Evolutionary conservation across 2,888 invertebrate species (phyloP), one percentile per base, ranked within the genome.

Genomic region (Drosophila prostipennis): DNA sequence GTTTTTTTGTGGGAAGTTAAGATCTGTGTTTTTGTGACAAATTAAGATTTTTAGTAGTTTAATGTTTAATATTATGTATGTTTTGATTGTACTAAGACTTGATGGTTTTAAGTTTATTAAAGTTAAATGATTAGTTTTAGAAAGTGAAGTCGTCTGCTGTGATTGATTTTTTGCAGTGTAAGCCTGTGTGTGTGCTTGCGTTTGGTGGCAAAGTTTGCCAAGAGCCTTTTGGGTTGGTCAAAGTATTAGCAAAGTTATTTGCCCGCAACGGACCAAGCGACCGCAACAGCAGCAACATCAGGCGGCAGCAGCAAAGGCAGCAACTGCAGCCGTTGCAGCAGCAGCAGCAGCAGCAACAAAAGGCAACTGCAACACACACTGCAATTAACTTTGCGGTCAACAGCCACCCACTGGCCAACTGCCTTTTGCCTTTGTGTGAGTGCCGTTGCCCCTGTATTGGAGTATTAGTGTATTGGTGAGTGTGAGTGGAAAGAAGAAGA

Each of bases 181-280:
- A 11, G 39, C 13, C 26, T 43, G 43, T 32, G 72, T 74, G 61
- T 32, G 72, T 74, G 70, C 42, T 53, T 48, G 42, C 19, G 11
- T 32, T 36, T 37, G 72, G 52, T 56, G 40, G 53, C 26, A 80
- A 78, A 77, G 83, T 86, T 82, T 73, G 65, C 51, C 74, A 14
- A 79, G 64, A 69, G 80, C 59, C 55, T 72, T 75, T 71, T 78
- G 69, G 69, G 56, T 29, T 65, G 79, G 83, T 79, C 86, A 86
- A 78, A 80, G 80, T 86, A 80, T 80, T 80, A 78, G 83, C 78
- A 80, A 82, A 80, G 80, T 86, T 80, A 79, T 85, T 80, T 82
- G 69, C 54, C 86, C 78, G 80, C 68, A 80, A 74, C 73, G 70
- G 79, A 56, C 53, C 60, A 58, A 77, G 67, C 74, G 55, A 79